Conservation (phyloP, 64 coral and sea anemone genomes). For the Montipora foliosa region DNA sequence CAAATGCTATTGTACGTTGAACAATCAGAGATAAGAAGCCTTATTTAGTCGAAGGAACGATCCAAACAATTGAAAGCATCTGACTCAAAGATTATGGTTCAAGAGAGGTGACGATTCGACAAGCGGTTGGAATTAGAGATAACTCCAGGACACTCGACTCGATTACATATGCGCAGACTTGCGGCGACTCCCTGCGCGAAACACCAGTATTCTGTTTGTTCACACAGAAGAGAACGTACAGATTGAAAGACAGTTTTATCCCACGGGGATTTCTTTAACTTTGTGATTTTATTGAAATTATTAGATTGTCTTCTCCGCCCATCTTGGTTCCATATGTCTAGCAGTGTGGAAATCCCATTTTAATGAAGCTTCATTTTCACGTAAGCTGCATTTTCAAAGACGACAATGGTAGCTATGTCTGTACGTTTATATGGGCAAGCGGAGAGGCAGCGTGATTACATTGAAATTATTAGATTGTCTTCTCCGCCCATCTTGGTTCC, state of each 20-base stretch:
- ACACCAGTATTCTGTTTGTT: background rate
- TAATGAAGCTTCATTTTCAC: background rate
- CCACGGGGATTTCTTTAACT: background rate
- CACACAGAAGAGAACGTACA: background rate
- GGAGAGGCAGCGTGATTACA: background rate
- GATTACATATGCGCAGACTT: background rate
- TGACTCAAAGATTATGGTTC: background rate
- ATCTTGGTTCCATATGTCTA: background rate
- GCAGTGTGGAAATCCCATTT: background rate
- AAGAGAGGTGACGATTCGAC: background rate
- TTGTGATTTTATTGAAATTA: background rate
- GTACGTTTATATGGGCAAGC: too few species aligned
- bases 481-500: background rate
- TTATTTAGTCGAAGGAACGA: background rate
- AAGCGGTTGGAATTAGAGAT: background rate
- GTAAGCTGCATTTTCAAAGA: too few species aligned
- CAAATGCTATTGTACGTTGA: background rate
- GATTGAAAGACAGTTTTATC: background rate
- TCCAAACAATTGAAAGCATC: background rate
- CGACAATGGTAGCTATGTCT: background rate
- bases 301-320: background rate
- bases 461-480: background rate
- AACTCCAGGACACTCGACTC: background rate
- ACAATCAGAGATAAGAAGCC: background rate
- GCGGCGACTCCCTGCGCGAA: background rate